A percentile compares a stretch with the other conserved stretches of the same genome.
These are phyloP conservation scores for Tenthredo distinguenda DNA, from an alignment of 2,888 invertebrate genomes.

Conservation along the genomic window DNA sequence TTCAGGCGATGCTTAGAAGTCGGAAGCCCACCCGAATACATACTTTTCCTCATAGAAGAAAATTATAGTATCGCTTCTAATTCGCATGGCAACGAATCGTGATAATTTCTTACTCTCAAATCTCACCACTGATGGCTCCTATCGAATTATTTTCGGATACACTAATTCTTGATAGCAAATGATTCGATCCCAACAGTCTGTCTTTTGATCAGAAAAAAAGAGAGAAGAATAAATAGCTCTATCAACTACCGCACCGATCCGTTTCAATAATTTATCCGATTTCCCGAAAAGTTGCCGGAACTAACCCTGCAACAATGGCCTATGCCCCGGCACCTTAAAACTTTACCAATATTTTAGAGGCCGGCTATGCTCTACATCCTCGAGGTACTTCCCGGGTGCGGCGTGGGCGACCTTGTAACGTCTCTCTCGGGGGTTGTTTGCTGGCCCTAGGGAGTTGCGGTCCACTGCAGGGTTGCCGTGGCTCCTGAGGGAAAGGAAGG, in stretches of 20 bases:
- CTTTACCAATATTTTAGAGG: constrained; percentile 75
- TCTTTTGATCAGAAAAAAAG: background rate
- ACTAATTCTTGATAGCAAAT: background rate
- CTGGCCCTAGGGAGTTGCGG: constrained; percentile 62
- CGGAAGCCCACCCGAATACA: background rate
- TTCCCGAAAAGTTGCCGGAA: constrained; percentile 42
- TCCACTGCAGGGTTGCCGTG: constrained; percentile 29
- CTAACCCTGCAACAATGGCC: constrained; percentile 48
- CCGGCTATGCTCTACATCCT: constrained; percentile 63
- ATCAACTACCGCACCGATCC: constrained; percentile 18
- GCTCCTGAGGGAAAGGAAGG: background rate
- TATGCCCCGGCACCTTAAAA: constrained; percentile 67
- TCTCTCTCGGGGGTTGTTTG: constrained; percentile 67
- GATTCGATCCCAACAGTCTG: background rate
- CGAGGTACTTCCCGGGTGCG: constrained; percentile 58
- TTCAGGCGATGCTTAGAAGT: background rate
- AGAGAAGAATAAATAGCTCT: background rate
- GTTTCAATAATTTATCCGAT: constrained; percentile 47
- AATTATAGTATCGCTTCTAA: background rate
- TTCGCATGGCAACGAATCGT: background rate
- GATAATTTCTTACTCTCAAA: background rate
- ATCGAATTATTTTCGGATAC: background rate
- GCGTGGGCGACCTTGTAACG: constrained; percentile 67
- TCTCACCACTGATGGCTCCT: background rate
- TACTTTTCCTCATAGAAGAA: background rate